A percentile compares a stretch with the other conserved stretches of the same genome.
Conservation (phyloP, 2,888 invertebrate genomes). For the Tromatobia lineatoria region DNA sequence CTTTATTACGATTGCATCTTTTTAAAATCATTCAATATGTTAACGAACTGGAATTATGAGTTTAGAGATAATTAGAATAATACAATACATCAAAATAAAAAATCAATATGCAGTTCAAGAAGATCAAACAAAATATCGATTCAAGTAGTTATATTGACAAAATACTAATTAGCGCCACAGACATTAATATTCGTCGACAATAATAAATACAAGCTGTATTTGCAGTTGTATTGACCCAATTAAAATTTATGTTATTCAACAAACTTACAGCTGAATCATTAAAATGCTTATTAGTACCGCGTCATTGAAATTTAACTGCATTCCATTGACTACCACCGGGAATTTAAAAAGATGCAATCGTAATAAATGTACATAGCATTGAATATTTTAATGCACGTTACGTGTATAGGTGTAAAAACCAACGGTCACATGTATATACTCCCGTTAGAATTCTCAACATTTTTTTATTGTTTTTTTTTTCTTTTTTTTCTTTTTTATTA, state of each 20-base stretch:
- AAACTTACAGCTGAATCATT: background rate
- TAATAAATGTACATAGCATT: background rate
- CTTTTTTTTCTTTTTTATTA: background rate
- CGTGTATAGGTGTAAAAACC: slow-evolving; percentile 7
- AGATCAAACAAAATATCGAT: too few relatives aligned
- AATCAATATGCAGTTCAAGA: too few relatives aligned
- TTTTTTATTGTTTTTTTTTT: background rate
- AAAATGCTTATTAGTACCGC: background rate
- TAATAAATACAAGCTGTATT: background rate
- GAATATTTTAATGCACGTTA: slow-evolving; percentile 1
- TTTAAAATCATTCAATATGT: too few relatives aligned
- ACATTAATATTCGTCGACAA: background rate
- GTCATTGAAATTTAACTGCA: background rate
- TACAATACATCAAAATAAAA: too few relatives aligned
- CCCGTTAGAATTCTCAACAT: background rate
- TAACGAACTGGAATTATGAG: too few relatives aligned
- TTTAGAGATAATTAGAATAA: too few relatives aligned
- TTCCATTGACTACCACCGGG: background rate
- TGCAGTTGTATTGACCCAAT: background rate
- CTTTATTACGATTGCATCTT: background rate
- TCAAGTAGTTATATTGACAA: background rate
- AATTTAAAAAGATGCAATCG: slow-evolving; percentile 5
- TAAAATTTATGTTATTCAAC: background rate
- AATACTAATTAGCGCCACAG: background rate
- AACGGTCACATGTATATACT: background rate